These are phyloP conservation scores for Lycophotia porphyrea DNA, from an alignment of 2,888 invertebrate species.

Conservation along the genomic window DNA sequence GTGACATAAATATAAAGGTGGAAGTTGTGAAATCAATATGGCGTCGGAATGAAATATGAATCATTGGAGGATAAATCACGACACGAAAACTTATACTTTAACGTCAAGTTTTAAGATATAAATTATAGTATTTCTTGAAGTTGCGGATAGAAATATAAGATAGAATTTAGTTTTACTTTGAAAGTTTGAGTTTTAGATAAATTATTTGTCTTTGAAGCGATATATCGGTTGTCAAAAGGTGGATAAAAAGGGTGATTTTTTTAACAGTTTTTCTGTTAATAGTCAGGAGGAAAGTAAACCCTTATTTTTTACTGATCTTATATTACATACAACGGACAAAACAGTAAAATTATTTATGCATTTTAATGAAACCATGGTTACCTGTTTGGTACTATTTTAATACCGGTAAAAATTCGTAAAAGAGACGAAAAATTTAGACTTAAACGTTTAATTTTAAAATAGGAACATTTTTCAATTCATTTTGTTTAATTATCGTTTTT, in stretches of 20 bases:
- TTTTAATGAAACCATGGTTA: neutral
- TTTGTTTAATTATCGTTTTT: too few relatives aligned
- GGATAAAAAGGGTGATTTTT: neutral
- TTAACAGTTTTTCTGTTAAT: neutral
- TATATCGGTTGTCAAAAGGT: neutral
- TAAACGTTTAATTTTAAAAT: too few relatives aligned
- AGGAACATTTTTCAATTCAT: too few relatives aligned
- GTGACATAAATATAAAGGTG: conserved; percentile 1
- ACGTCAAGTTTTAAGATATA: conserved; percentile 31
- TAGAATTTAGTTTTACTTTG: neutral
- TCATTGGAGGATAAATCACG: conserved; percentile 20
- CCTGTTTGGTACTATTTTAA: too few relatives aligned
- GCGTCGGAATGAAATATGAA: conserved; percentile 40
- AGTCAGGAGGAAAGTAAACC: too few relatives aligned
- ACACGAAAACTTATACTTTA: conserved; percentile 30
- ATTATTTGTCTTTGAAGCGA: neutral
- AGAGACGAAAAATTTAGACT: too few relatives aligned
- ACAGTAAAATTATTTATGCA: neutral
- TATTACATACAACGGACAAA: neutral
- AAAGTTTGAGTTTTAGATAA: conserved; percentile 11
- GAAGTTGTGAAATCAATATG: conserved; percentile 38
- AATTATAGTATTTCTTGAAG: conserved; percentile 36
- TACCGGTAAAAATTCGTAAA: too few relatives aligned
- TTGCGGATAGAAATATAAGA: conserved; percentile 5
- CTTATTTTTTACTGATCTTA: neutral